Percentiles rank a stretch among this genome's conserved stretches.
Evolutionary conservation across 2,797 vertebrate genomes (phyloP).

Genomic region (Anguilla megastoma): DNA sequence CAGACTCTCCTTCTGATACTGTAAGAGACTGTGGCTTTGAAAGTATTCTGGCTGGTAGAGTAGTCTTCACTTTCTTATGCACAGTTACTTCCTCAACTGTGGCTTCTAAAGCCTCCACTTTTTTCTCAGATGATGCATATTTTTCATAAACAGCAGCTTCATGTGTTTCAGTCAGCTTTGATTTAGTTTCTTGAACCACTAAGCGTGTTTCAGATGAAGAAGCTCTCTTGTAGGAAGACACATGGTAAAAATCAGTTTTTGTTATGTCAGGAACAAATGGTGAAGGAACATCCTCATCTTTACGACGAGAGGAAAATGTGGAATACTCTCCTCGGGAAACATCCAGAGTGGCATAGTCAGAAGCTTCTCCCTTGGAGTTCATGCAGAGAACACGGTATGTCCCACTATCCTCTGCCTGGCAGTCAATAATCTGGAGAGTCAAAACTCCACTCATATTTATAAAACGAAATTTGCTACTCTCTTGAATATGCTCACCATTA

Average conservation of each 20-base stretch:
- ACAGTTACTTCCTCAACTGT: slow-evolving; percentile 76
- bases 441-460: slow-evolving; percentile 90
- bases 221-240: slow-evolving; percentile 84
- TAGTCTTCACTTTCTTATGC: slow-evolving; percentile 79
- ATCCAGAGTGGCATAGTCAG: slow-evolving; percentile 94
- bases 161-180: slow-evolving; percentile 79
- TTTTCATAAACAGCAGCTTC: slow-evolving; percentile 79
- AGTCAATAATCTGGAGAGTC: slow-evolving; percentile 87
- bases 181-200: slow-evolving; percentile 83
- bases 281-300: slow-evolving; percentile 82
- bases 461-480: slow-evolving; percentile 86
- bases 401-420: slow-evolving; percentile 91
- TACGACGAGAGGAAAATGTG: slow-evolving; percentile 87
- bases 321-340: slow-evolving; percentile 88
- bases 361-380: slow-evolving; percentile 94
- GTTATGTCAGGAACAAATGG: slow-evolving; percentile 84
- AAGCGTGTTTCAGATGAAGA: slow-evolving; percentile 83
- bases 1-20: slow-evolving; percentile 84
- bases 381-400: slow-evolving; percentile 90
- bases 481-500: slow-evolving; percentile 84
- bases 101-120: slow-evolving; percentile 69
- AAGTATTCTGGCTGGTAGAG: slow-evolving; percentile 86
- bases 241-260: slow-evolving; percentile 87
- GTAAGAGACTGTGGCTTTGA: slow-evolving; percentile 92
- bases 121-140: slow-evolving; percentile 75